These are phyloP conservation scores for Cyclopterus lumpus DNA, from an alignment of 2,797 vertebrate species.

Conservation along the genomic window DNA sequence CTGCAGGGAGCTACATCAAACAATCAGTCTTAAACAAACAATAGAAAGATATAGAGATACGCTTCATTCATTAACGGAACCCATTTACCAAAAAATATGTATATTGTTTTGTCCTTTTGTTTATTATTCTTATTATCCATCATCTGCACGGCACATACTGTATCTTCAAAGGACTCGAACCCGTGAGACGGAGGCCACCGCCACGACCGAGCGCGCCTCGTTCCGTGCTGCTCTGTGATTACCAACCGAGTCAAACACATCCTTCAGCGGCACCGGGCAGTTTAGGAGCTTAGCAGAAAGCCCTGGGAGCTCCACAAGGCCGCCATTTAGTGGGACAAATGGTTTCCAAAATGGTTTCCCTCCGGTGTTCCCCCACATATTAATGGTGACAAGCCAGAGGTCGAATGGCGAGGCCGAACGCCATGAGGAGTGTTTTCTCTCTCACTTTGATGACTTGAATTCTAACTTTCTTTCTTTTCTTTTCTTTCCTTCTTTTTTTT, in stretches of 20 bases:
- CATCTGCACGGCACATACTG: not conserved
- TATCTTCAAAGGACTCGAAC: slow-evolving; percentile 31
- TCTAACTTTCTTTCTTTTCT: slow-evolving; percentile 36
- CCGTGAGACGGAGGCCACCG: slow-evolving; percentile 50
- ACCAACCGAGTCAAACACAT: slow-evolving; percentile 70
- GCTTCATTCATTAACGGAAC: slow-evolving; percentile 23
- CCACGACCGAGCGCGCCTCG: slow-evolving; percentile 16
- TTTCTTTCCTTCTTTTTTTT: not conserved
- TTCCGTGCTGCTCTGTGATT: slow-evolving; percentile 66
- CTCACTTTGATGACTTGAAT: slow-evolving; percentile 52
- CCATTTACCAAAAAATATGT: not conserved
- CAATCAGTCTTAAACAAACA: slow-evolving; percentile 67
- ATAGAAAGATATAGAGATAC: slow-evolving; percentile 16
- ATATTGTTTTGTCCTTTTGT: slow-evolving; percentile 13
- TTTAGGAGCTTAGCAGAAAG: slow-evolving; percentile 70
- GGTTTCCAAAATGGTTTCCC: slow-evolving; percentile 76
- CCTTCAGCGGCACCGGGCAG: slow-evolving; percentile 67
- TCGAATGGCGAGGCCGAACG: slow-evolving; percentile 55
- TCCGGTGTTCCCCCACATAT: slow-evolving; percentile 71
- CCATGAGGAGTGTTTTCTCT: slow-evolving; percentile 62
- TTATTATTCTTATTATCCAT: not conserved
- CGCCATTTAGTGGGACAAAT: slow-evolving; percentile 79
- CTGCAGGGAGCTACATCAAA: slow-evolving; percentile 76
- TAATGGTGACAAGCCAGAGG: slow-evolving; percentile 72
- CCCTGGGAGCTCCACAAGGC: slow-evolving; percentile 68